A percentile compares a stretch with the other conserved stretches of the same genome.
These are phyloP conservation scores for Oreochromis niloticus DNA, from an alignment of 2,113 vertebrate species.

Conservation along the genomic window DNA sequence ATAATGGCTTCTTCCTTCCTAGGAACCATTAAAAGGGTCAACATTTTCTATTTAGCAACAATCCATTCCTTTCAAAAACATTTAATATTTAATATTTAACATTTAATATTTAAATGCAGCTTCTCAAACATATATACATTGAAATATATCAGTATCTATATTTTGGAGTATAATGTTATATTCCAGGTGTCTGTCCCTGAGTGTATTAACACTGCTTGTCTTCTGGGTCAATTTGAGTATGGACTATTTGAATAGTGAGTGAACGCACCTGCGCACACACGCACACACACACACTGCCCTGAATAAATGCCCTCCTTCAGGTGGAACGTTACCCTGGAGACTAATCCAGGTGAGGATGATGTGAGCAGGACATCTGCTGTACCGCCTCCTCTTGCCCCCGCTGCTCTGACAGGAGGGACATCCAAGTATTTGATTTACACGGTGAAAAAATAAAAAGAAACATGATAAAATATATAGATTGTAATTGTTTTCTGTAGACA, in stretches of 20 bases:
- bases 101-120: not conserved
- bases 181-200: not conserved
- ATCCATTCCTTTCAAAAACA: not conserved
- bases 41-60: not conserved
- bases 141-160: not conserved
- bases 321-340: constrained; percentile 70
- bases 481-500: not conserved
- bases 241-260: constrained; percentile 57
- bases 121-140: not conserved
- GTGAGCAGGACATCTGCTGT: constrained; percentile 72
- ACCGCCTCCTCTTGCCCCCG: constrained; percentile 18
- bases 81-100: no score
- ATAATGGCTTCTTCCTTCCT: not conserved
- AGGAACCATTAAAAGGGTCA: not conserved
- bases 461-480: not conserved
- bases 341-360: constrained; percentile 74
- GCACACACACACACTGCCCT: constrained; percentile 24
- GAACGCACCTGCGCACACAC: constrained; percentile 22
- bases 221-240: constrained; percentile 31
- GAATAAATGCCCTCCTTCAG: constrained; percentile 67
- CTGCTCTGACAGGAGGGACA: constrained; percentile 7
- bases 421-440: constrained; percentile 12
- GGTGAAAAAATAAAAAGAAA: not conserved
- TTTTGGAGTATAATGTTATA: not conserved
- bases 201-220: not conserved